Base-by-base conservation (phyloP, 2,888 invertebrate genomes). In the Andrena hattorfiana region DNA sequence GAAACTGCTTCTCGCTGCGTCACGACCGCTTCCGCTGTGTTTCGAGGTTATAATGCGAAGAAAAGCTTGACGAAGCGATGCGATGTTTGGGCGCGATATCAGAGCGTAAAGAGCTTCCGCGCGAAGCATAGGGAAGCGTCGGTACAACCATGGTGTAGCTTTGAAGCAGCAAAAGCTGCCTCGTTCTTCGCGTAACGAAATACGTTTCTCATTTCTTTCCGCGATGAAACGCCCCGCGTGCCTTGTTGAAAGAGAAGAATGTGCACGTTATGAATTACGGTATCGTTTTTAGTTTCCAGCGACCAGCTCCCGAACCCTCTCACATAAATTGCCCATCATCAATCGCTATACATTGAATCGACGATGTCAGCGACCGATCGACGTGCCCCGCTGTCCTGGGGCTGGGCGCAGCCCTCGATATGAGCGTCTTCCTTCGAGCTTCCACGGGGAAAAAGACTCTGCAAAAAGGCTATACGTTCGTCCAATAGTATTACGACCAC, bases 241-340 rank as follows among this genome's bases (percentile, higher is more conserved):
- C 28, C 42, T 71, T 30, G 23, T 78, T 63, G 60, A 35, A 67
- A 49, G 49, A 51, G 42, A 49, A 30, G 23, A 20, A 59, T 10
- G 69, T 42, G 32, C 49, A 23, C 20, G 67, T 51, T 71, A 73
- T 59, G 62, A 63, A 67, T 67, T 51, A 74, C 67, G n/a, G 62
- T 59, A 54, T 73, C 73, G 73, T 77, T 74, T 72, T 63, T 80
- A 68, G 48, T 49, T 72, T 63, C 28, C 62, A 10, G 8, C 32
- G n/a, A 7, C 10, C 13, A 32, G 32, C 48, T 35, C 13, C 54
- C 4, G 60, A 42, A 49, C 26, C 68, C 69, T 69, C 64, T 35
- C 54, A 54, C 49, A 71, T 77, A 84, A 81, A 85, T 77, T 84
- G 68, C 42, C 67, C 81, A 10, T 77, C 74, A 49, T 63, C 70